Evolutionary conservation across 2,797 vertebrate species (phyloP), one percentile per base, ranked within the genome.

Genomic region (Falco columbarius): DNA sequence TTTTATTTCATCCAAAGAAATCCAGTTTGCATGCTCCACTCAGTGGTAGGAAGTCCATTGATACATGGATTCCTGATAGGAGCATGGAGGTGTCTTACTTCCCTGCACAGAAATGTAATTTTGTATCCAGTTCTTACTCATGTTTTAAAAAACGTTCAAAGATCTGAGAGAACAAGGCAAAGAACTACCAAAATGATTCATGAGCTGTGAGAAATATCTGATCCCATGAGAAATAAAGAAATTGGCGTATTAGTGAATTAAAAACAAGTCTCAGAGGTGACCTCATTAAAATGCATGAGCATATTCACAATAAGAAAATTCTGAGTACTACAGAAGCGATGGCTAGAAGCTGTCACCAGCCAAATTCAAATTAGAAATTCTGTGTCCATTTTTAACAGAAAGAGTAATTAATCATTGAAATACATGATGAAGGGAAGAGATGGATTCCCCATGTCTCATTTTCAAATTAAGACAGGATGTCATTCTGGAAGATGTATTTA

Each of bases 331-430:
- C 12, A 70, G 71, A 90, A 89, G 82, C 22, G 66, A 30, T 81
- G 73, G 24, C 66, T 96, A 73, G 85, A 90, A 94, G 46, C 82
- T 75, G 82, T 70, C 55, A 66, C 40, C 63, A 73, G 82, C 24
- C 55, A 93, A 95, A 94, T 96, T 90, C 32, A 80, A 54, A 86
- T 95, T 86, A 90, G 93, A 94, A 88, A 79, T 70, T 86, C 88
- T 59, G 8, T 63, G 55, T 51, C 44, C 0, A 0, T 89, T 96
- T 94, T 90, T 86, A 92, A 81, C 58, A 75, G 80, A 59, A 90
- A 47, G 81, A 75, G 51, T 65, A 66, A 95, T 95, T 95, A 93
- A 90, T 93, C 86, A 92, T 22, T 75, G 38, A 70, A 92, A 47
- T 75, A 83, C 40, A 63, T 44, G 73, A 79, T 36, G 81, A 95